phyloP scores from a whole-genome alignment of 2,797 vertebrate genomes.

The Amphiprion clarkii region DNA sequence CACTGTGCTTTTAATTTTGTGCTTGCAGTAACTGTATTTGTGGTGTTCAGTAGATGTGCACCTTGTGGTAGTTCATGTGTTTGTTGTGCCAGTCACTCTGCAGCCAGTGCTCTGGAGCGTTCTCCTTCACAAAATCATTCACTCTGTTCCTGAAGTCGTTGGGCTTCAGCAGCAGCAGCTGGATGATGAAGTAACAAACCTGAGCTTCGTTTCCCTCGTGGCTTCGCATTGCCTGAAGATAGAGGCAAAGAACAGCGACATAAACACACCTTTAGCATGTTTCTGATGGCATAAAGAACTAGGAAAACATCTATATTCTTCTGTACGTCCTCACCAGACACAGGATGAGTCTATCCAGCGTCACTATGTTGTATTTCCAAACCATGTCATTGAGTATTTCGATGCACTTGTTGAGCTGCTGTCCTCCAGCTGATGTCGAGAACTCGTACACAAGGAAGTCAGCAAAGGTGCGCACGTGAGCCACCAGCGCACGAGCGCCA shows the following conservation, averaged over 20 bases:
- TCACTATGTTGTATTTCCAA: conserved; percentile 99
- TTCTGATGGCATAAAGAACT: background rate
- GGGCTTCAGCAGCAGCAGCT: conserved; percentile 96
- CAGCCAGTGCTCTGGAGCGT: conserved; percentile 98
- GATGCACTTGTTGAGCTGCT: conserved; percentile 99
- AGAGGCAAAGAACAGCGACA: background rate
- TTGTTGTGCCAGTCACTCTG: conserved; percentile 99
- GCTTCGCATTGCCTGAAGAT: conserved; percentile 94
- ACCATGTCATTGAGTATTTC: conserved; percentile 99
- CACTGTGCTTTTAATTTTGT: background rate
- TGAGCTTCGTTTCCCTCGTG: conserved; percentile 99
- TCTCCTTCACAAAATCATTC: conserved; percentile 98
- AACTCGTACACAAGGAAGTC: conserved; percentile 99
- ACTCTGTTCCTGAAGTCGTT: conserved; percentile 99
- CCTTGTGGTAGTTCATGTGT: conserved; percentile 99
- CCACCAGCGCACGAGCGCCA: conserved; percentile 95
- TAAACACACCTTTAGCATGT: background rate
- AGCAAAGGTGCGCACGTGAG: conserved; percentile 97
- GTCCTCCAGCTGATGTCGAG: conserved; percentile 96
- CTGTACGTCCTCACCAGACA: conserved; percentile 91
- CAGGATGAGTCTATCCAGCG: conserved; percentile 95
- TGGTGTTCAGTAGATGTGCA: conserved; percentile 57
- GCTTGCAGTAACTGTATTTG: background rate
- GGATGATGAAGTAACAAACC: conserved; percentile 99
- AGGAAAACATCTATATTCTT: background rate